phyloP scores from a whole-genome alignment of 2,888 invertebrate genomes.

The Unio delphinus region DNA sequence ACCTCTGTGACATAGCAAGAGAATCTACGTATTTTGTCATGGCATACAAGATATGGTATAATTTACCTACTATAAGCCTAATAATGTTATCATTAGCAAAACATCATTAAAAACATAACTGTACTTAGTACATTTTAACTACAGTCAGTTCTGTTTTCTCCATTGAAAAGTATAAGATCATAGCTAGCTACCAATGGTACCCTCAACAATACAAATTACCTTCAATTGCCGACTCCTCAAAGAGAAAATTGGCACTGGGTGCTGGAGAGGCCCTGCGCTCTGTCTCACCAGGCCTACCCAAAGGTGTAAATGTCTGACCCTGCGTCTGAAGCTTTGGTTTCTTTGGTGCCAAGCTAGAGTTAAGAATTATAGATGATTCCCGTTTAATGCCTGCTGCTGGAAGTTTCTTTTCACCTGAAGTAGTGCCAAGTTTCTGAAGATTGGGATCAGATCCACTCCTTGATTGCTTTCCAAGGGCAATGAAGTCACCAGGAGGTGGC shows the following conservation, averaged over 20 bases:
- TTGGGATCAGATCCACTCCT: slow-evolving; percentile 23
- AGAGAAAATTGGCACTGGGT: slow-evolving; percentile 44
- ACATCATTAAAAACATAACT: no score
- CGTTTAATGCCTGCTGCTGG: slow-evolving; percentile 77
- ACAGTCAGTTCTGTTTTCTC: no score
- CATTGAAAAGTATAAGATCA: no score
- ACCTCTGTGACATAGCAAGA: no score
- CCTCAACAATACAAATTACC: slow-evolving; percentile 41
- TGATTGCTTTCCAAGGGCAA: slow-evolving; percentile 68
- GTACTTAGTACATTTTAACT: no score
- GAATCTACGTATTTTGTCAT: no score
- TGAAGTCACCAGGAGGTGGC: slow-evolving; percentile 69
- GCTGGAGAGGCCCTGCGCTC: slow-evolving; percentile 59
- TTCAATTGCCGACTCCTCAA: slow-evolving; percentile 80
- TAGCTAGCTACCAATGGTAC: no score
- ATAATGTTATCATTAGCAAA: no score
- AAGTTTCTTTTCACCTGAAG: slow-evolving; percentile 31
- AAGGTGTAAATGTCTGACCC: slow-evolving; percentile 61
- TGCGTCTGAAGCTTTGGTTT: slow-evolving; percentile 66
- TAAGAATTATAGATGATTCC: slow-evolving; percentile 73
- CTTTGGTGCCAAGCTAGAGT: slow-evolving; percentile 59
- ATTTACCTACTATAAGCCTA: no score
- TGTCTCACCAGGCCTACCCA: slow-evolving; percentile 56
- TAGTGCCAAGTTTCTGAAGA: slow-evolving; percentile 10
- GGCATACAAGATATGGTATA: no score